Conservation (phyloP, 2,113 vertebrate genomes). For the Fregetta grallaria region DNA sequence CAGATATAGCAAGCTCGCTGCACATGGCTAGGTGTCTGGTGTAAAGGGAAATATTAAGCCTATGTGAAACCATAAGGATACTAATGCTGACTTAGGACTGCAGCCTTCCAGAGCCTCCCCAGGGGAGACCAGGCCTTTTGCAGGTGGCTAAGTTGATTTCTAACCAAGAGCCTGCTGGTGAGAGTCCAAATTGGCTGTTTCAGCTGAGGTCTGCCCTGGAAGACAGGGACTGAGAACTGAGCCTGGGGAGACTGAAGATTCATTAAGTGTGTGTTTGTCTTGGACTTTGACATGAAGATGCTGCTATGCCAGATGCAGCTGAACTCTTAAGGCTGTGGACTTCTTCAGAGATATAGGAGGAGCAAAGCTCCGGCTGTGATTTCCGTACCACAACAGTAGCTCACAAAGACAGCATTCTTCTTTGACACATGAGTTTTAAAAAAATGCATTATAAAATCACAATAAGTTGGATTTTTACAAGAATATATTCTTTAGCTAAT, state of each 20-base stretch:
- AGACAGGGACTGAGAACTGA: not conserved
- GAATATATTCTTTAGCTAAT: not conserved
- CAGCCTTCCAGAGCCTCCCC: not conserved
- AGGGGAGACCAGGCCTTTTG: not conserved
- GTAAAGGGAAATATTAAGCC: not conserved
- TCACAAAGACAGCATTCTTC: not conserved
- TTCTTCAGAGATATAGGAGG: not conserved
- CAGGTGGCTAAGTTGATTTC: not conserved
- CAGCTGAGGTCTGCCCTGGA: not conserved
- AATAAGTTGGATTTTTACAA: not conserved
- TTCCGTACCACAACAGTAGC: not conserved
- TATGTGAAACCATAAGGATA: not conserved
- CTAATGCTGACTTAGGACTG: not conserved
- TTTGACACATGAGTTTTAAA: not conserved
- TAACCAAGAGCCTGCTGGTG: not conserved
- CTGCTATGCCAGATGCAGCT: not conserved
- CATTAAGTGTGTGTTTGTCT: slow-evolving; percentile 20
- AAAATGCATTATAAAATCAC: not conserved
- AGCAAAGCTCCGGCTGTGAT: not conserved
- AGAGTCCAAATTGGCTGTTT: not conserved
- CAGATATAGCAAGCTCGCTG: not conserved
- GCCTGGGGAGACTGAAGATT: not conserved
- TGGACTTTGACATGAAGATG: slow-evolving; percentile 5
- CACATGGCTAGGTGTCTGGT: not conserved
- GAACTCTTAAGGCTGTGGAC: not conserved